These are phyloP conservation scores for Seira sanloemensis DNA, from an alignment of 2,888 invertebrate species.

Conservation along the genomic window DNA sequence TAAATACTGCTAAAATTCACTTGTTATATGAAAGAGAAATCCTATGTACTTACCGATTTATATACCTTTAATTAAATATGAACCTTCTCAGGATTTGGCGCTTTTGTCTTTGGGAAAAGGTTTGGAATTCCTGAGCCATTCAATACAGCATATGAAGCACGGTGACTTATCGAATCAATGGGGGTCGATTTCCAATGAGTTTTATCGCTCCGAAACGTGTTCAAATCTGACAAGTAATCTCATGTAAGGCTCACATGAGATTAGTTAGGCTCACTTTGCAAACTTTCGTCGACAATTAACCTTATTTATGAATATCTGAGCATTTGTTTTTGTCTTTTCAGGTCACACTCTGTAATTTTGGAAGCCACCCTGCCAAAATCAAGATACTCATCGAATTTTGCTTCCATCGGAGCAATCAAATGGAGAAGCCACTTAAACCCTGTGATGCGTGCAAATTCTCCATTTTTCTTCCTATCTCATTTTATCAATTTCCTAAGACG, in stretches of 20 bases:
- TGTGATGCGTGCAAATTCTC: constrained; percentile 37
- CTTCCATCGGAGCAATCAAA: constrained; percentile 17
- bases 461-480: constrained; percentile 37
- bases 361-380: background rate
- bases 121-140: constrained; percentile 32
- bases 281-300: too few species aligned
- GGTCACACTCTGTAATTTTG: constrained; percentile 49
- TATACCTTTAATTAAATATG: too few species aligned
- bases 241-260: constrained; percentile 7
- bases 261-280: too few species aligned
- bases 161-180: background rate
- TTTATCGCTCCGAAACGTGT: background rate
- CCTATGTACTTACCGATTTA: too few species aligned
- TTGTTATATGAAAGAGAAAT: too few species aligned
- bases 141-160: constrained; percentile 5
- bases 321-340: constrained; percentile 32
- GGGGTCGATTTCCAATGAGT: background rate
- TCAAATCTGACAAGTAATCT: constrained; percentile 17
- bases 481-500: background rate
- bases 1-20: background rate
- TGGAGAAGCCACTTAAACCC: constrained; percentile 54
- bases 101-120: constrained; percentile 48
- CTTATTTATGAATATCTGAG: too few species aligned
- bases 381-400: constrained; percentile 59
- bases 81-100: constrained; percentile 51